Percentiles rank a stretch among this genome's conserved stretches.
Conservation (phyloP, 2,797 vertebrate species). For the Enteromius anoplus region DNA sequence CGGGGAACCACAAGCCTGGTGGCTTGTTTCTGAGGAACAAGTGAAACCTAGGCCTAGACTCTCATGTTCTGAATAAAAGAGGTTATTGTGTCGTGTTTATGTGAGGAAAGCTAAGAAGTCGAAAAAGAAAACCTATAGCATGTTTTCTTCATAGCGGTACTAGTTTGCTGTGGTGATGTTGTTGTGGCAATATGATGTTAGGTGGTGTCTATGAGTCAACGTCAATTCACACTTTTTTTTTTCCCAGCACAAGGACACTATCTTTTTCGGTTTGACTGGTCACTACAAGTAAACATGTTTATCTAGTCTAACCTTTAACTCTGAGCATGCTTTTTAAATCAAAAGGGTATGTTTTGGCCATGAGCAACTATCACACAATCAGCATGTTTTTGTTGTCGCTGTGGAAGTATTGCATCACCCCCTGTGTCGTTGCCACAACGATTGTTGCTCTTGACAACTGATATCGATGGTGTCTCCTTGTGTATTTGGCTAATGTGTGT, state of each 20-base stretch:
- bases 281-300: slow-evolving; percentile 25
- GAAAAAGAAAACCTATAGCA: background rate
- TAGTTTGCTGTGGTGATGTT: background rate
- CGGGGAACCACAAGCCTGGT: slow-evolving; percentile 18
- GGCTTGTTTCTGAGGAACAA: slow-evolving; percentile 44
- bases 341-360: slow-evolving; percentile 23
- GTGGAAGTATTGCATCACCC: slow-evolving; percentile 42
- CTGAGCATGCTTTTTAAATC: background rate
- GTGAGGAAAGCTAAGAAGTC: slow-evolving; percentile 2
- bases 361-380: slow-evolving; percentile 24
- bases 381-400: slow-evolving; percentile 25
- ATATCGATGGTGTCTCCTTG: slow-evolving; percentile 51
- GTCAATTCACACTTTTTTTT: background rate
- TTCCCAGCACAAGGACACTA: background rate
- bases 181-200: background rate
- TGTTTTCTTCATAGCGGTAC: background rate
- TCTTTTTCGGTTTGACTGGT: background rate
- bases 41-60: slow-evolving; percentile 10
- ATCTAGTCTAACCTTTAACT: slow-evolving; percentile 24
- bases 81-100: slow-evolving; percentile 9
- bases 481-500: slow-evolving; percentile 46
- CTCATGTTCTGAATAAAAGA: slow-evolving; percentile 27
- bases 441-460: slow-evolving; percentile 52
- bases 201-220: background rate
- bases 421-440: slow-evolving; percentile 39